Evolutionary conservation across 2,888 invertebrate species (phyloP).

Genomic region (Lacanobia oleracea): DNA sequence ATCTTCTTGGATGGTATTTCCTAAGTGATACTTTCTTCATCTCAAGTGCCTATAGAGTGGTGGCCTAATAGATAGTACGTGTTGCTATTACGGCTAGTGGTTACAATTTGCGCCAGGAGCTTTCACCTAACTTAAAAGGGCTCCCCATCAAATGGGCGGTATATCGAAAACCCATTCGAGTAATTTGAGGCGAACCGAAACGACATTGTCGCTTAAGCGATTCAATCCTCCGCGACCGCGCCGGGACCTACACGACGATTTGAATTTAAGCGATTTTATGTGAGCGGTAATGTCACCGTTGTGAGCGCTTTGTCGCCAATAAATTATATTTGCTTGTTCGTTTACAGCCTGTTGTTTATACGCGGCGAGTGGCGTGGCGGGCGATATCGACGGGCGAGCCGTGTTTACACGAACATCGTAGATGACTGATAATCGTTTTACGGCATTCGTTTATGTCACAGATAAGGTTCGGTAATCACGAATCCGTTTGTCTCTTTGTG

Average conservation of each 20-base stretch:
- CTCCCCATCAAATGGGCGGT: slow-evolving; percentile 79
- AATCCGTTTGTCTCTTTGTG: slow-evolving; percentile 56
- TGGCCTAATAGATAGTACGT: slow-evolving; percentile 68
- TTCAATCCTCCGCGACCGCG: slow-evolving; percentile 84
- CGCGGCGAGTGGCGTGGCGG: slow-evolving; percentile 24
- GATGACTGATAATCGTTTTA: slow-evolving; percentile 69
- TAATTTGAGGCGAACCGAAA: slow-evolving; percentile 87
- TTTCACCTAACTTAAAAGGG: slow-evolving; percentile 79
- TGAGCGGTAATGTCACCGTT: slow-evolving; percentile 67
- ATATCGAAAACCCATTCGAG: slow-evolving; percentile 86
- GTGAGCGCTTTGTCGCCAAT: slow-evolving; percentile 61
- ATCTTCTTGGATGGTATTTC: slow-evolving; percentile 50
- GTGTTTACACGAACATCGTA: slow-evolving; percentile 62
- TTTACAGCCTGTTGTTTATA: slow-evolving; percentile 61
- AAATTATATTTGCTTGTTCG: slow-evolving; percentile 65
- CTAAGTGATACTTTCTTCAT: slow-evolving; percentile 64
- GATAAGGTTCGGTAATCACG: slow-evolving; percentile 64
- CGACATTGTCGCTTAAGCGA: slow-evolving; percentile 86
- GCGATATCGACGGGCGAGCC: slow-evolving; percentile 11
- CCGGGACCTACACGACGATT: slow-evolving; percentile 80
- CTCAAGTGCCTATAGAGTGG: slow-evolving; percentile 62
- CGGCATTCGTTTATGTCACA: slow-evolving; percentile 64
- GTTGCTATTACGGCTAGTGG: slow-evolving; percentile 73
- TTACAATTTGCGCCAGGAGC: slow-evolving; percentile 76
- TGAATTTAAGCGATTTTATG: slow-evolving; percentile 83